These are phyloP conservation scores for Ochropacha duplaris DNA, from an alignment of 2,888 invertebrate species.

Conservation along the genomic window DNA sequence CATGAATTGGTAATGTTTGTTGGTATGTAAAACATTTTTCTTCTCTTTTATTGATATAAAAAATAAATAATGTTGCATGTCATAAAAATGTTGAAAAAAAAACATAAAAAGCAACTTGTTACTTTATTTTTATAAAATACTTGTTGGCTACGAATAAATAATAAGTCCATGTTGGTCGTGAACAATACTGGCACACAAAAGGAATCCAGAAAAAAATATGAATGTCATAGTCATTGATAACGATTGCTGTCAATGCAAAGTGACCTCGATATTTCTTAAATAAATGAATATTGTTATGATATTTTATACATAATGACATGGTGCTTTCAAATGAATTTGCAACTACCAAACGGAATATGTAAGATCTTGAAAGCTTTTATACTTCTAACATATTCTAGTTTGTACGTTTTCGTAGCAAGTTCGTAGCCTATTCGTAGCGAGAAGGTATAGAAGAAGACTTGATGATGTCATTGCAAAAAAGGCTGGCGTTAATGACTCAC, in stretches of 20 bases:
- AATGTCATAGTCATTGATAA: no score
- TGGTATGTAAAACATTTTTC: no score
- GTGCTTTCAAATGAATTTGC: slow-evolving; percentile 27
- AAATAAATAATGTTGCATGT: no score
- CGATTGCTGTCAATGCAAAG: background rate
- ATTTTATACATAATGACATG: slow-evolving; percentile 21
- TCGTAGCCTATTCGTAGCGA: background rate
- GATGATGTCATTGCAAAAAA: no score
- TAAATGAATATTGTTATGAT: background rate
- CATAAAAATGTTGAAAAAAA: no score
- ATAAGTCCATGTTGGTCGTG: no score
- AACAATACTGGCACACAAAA: background rate
- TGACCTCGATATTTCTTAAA: background rate
- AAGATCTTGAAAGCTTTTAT: slow-evolving; percentile 15
- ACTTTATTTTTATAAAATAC: background rate
- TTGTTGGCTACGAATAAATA: no score
- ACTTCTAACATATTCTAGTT: slow-evolving; percentile 12
- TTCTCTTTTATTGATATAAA: no score
- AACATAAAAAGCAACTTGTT: background rate
- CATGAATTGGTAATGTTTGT: no score
- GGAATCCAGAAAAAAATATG: background rate
- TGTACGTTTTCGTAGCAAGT: background rate
- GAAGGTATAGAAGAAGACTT: no score
- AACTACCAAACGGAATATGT: slow-evolving; percentile 33
- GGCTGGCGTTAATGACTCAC: no score